Percentiles rank a stretch among this genome's conserved stretches.
Evolutionary conservation across 2,113 vertebrate species (phyloP).

Genomic region (Malurus elegans): DNA sequence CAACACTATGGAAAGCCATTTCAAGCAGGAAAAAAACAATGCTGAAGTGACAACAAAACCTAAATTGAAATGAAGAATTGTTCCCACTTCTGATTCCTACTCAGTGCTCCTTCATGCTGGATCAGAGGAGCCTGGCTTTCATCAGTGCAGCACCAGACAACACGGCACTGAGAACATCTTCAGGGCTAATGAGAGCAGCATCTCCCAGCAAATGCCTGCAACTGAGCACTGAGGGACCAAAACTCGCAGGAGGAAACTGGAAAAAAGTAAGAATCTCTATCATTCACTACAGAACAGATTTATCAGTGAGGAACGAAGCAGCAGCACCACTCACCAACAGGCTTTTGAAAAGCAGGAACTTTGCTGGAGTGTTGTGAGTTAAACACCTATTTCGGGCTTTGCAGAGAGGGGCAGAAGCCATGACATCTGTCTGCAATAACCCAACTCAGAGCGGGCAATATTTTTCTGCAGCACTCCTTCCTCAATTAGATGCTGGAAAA

Average conservation of each 20-base stretch:
- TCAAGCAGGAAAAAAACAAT: not conserved
- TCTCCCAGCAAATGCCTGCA: not conserved
- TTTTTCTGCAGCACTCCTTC: not conserved
- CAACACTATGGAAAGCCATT: not conserved
- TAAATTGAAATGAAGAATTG: conserved; percentile 3
- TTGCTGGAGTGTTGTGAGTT: not conserved
- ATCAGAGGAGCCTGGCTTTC: conserved; percentile 31
- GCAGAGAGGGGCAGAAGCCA: not conserved
- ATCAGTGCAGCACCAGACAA: not conserved
- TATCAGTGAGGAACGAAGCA: not conserved
- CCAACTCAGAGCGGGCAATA: not conserved
- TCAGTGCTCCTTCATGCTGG: conserved; percentile 14
- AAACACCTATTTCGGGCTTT: not conserved
- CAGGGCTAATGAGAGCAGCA: not conserved
- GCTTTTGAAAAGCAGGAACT: not conserved
- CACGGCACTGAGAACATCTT: not conserved
- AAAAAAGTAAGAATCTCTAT: not conserved
- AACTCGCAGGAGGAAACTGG: not conserved
- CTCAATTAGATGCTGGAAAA: not conserved
- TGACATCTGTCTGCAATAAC: not conserved
- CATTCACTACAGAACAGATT: not conserved
- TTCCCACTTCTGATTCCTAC: conserved; percentile 30
- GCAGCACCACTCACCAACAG: not conserved
- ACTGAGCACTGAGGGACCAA: not conserved
- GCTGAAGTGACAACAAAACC: conserved; percentile 17